phyloP scores from a whole-genome alignment of 2,113 vertebrate genomes.

The Antennarius striatus region DNA sequence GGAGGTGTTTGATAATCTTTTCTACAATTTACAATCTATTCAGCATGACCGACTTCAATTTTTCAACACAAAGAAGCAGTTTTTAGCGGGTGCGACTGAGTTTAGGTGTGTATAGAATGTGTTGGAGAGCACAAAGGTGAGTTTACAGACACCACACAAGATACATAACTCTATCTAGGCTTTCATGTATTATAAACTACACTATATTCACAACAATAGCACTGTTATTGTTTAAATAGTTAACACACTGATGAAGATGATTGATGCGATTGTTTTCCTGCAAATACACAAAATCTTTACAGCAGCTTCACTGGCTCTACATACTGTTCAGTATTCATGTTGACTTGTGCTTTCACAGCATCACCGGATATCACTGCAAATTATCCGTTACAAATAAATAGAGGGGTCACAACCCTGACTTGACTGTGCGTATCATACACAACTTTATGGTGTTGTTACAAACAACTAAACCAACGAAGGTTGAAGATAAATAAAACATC shows the following conservation, averaged over 20 bases:
- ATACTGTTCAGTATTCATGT: no score
- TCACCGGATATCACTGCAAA: no score
- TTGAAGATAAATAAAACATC: no score
- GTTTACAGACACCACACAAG: constrained; percentile 20
- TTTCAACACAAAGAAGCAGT: constrained; percentile 43
- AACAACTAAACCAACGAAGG: no score
- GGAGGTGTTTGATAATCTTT: constrained; percentile 61
- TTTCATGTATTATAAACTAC: constrained; percentile 6
- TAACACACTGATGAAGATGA: constrained; percentile 20
- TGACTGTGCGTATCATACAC: no score
- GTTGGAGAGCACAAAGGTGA: constrained; percentile 13
- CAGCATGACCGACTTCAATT: constrained; percentile 62
- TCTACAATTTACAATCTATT: constrained; percentile 70
- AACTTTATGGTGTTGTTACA: no score
- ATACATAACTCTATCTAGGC: background rate
- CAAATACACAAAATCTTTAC: no score
- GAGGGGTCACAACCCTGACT: no score
- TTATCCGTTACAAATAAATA: no score
- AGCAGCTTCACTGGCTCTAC: no score
- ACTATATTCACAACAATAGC: constrained; percentile 17
- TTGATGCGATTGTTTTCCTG: no score
- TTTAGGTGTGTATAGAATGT: constrained; percentile 16
- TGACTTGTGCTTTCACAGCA: no score
- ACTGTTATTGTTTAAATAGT: constrained; percentile 30
- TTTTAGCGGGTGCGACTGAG: constrained; percentile 15